These are phyloP conservation scores for Sarcophaga bullata DNA, from an alignment of 1,140 invertebrate genomes.

Conservation along the genomic window DNA sequence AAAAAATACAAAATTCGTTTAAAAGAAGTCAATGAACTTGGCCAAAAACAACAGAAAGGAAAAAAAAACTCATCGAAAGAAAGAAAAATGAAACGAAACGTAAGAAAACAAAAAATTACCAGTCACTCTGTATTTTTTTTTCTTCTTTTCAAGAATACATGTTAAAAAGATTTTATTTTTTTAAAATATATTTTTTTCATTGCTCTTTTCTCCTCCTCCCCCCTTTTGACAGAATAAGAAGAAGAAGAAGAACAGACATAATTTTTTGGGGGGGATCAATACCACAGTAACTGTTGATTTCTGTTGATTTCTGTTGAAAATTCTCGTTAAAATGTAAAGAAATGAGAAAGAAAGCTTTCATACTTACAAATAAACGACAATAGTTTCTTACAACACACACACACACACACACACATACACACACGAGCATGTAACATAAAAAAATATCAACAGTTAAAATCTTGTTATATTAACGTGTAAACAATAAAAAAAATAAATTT, in stretches of 20 bases:
- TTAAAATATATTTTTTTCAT: too few species aligned
- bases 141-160: background rate
- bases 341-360: background rate
- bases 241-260: background rate
- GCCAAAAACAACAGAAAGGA: conserved; percentile 34
- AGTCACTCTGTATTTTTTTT: conserved; percentile 29
- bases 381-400: too few species aligned
- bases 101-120: conserved; percentile 37
- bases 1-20: background rate
- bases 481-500: background rate
- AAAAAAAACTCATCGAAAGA: conserved; percentile 34
- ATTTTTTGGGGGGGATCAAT: background rate
- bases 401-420: too few species aligned
- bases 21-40: conserved; percentile 46
- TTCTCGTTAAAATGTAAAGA: background rate
- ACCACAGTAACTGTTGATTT: background rate
- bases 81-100: conserved; percentile 24
- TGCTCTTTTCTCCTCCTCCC: too few species aligned
- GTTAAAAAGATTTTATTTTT: conserved; percentile 3
- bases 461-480: conserved; percentile 20
- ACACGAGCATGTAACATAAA: background rate
- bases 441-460: conserved; percentile 6
- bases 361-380: background rate
- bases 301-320: background rate
- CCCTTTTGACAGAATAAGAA: background rate